A percentile compares a stretch with the other conserved stretches of the same genome.
Evolutionary conservation across 2,113 vertebrate species (phyloP).

Genomic region (Micronycteris hirsuta): DNA sequence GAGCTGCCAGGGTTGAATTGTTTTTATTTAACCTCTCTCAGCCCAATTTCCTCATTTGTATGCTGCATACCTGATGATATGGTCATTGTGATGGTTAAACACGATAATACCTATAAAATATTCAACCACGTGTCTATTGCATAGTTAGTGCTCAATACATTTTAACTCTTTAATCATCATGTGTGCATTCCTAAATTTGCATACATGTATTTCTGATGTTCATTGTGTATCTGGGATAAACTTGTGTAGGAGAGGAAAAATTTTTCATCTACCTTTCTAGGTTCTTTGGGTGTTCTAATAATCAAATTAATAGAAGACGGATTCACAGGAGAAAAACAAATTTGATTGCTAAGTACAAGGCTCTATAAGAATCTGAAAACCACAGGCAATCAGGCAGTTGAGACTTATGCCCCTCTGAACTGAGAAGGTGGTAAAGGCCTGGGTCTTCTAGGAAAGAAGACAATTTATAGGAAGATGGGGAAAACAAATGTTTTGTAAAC

Average conservation of each 20-base stretch:
- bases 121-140: not conserved
- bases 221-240: not conserved
- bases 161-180: not conserved
- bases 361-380: not conserved
- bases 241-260: not conserved
- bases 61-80: not conserved
- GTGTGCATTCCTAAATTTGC: not conserved
- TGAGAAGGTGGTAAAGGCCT: not conserved
- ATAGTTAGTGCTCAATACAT: not conserved
- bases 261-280: not conserved
- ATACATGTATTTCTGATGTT: not conserved
- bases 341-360: not conserved
- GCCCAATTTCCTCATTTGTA: not conserved
- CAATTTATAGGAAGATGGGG: not conserved
- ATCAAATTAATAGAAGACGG: not conserved
- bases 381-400: not conserved
- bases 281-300: not conserved
- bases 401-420: not conserved
- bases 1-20: no score
- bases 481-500: not conserved
- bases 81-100: not conserved
- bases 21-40: constrained; percentile 23
- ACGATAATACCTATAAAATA: not conserved
- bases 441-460: not conserved
- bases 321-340: not conserved